phyloP scores from a whole-genome alignment of 2,797 vertebrate genomes.

The Eupleurogrammus muticus region DNA sequence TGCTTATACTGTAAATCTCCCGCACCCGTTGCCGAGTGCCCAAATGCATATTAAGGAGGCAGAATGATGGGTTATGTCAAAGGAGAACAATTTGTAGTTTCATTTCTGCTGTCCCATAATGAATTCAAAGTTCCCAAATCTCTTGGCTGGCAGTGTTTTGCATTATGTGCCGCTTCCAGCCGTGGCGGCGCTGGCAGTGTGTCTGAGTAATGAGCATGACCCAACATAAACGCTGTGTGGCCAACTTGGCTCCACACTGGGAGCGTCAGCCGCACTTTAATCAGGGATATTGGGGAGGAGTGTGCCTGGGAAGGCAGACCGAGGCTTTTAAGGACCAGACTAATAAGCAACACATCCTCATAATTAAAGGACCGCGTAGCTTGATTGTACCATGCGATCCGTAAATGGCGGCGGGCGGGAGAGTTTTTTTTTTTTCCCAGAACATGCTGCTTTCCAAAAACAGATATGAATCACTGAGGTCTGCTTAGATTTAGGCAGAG shows the following conservation, averaged over 20 bases:
- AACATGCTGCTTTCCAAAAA: too few species aligned
- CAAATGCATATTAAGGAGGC: constrained; percentile 53
- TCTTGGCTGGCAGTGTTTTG: constrained; percentile 52
- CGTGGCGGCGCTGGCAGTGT: constrained; percentile 48
- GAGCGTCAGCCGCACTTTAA: constrained; percentile 80
- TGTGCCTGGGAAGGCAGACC: constrained; percentile 71
- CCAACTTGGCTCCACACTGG: constrained; percentile 76
- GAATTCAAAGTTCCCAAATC: constrained; percentile 67
- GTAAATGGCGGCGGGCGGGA: too few species aligned
- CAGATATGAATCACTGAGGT: too few species aligned
- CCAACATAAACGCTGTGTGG: constrained; percentile 80
- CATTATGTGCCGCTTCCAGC: constrained; percentile 59
- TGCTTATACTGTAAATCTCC: constrained; percentile 60
- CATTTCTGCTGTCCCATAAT: constrained; percentile 56
- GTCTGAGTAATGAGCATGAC: constrained; percentile 82
- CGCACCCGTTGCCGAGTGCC: constrained; percentile 29
- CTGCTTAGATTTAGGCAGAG: too few species aligned
- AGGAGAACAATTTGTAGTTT: constrained; percentile 67
- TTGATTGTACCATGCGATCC: too few species aligned
- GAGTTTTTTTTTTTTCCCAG: too few species aligned
- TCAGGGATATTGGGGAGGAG: constrained; percentile 82
- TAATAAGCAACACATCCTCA: constrained; percentile 67
- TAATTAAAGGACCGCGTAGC: too few species aligned
- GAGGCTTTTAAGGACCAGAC: constrained; percentile 81
- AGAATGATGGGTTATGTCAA: constrained; percentile 60